Percentiles rank a stretch among this genome's conserved stretches.
Conservation (phyloP, 2,113 vertebrate genomes). For the Entosphenus tridentatus region DNA sequence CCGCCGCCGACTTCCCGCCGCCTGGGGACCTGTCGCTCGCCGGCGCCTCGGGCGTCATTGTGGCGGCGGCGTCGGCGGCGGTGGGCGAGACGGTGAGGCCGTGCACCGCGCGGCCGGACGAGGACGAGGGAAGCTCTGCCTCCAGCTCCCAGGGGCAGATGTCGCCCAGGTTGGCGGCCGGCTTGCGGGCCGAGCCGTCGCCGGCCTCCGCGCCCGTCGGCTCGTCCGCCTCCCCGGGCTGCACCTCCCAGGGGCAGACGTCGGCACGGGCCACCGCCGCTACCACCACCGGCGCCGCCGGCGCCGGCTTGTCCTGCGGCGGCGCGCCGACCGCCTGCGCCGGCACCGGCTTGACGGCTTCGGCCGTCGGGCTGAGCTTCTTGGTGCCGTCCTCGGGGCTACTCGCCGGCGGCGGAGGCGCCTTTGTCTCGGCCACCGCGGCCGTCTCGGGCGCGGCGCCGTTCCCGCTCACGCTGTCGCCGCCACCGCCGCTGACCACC, state of each 20-base stretch:
- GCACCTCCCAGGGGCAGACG: conserved; percentile 22
- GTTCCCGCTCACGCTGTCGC: neutral
- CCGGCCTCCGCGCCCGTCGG: conserved; percentile 2
- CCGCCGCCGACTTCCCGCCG: no score
- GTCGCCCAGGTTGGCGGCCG: neutral
- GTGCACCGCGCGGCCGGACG: neutral
- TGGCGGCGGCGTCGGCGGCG: no score
- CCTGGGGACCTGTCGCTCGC: no score
- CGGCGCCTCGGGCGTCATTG: no score
- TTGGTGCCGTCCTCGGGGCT: neutral
- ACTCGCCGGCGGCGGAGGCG: neutral
- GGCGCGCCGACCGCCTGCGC: conserved; percentile 3
- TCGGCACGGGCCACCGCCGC: no score
- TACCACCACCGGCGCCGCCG: no score
- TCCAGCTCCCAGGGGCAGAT: conserved; percentile 22
- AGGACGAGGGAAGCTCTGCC: conserved; percentile 8
- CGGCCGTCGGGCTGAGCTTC: neutral
- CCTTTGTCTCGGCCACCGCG: neutral
- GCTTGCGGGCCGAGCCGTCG: conserved; percentile 1
- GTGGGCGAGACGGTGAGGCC: no score
- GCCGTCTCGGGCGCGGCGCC: no score
- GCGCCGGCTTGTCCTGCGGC: no score
- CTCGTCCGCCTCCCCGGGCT: neutral
- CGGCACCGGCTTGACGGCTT: conserved; percentile 7
- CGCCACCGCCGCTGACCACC: conserved; percentile 6